phyloP scores from a whole-genome alignment of 2,888 invertebrate species.

The Dinocampus coccinellae region DNA sequence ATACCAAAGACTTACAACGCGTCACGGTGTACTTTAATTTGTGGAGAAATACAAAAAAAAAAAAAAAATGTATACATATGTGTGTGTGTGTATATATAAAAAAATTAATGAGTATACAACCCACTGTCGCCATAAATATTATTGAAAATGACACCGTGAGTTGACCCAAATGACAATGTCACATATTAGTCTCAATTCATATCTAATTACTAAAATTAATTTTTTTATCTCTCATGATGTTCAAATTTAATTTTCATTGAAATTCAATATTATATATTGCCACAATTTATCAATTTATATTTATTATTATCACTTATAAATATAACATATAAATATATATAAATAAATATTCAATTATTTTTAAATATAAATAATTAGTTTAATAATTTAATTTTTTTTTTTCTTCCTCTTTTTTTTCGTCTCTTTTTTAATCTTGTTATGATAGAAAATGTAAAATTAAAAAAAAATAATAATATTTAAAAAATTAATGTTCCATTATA shows the following conservation, averaged over 20 bases:
- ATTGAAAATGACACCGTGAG: constrained; percentile 14
- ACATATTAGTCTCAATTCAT: constrained; percentile 22
- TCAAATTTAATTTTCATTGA: background rate
- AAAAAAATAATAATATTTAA: too few species aligned
- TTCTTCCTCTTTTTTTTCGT: too few species aligned
- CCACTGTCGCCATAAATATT: constrained; percentile 13
- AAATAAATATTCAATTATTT: background rate
- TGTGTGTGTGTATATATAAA: too few species aligned
- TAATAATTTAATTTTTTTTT: background rate
- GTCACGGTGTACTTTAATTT: constrained; percentile 19
- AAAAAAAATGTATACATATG: background rate
- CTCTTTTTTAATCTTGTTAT: background rate
- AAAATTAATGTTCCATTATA: background rate
- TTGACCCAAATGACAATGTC: constrained; percentile 32
- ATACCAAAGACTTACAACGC: background rate
- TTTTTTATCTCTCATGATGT: constrained; percentile 3
- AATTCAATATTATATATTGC: too few species aligned
- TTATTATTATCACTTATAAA: background rate
- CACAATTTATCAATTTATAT: too few species aligned
- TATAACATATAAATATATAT: too few species aligned
- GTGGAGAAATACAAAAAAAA: too few species aligned
- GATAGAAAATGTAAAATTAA: background rate
- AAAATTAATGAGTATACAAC: too few species aligned
- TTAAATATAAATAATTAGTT: background rate
- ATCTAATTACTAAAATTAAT: background rate